A percentile compares a stretch with the other conserved stretches of the same genome.
Evolutionary conservation across 2,888 invertebrate species (phyloP).

Genomic region (Bombyx huttoni): DNA sequence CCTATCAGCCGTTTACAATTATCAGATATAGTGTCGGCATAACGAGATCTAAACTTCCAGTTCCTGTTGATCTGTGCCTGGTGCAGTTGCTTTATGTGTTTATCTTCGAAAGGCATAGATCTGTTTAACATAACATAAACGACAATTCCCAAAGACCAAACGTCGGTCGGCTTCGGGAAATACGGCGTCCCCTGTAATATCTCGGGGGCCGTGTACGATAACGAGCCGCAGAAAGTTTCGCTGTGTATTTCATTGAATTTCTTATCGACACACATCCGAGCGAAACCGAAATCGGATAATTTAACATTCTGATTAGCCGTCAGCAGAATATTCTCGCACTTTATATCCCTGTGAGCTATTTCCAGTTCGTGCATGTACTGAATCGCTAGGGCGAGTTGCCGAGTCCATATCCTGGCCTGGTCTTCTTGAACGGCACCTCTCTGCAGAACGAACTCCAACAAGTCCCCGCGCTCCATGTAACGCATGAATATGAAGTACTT

Average conservation of each 20-base stretch:
- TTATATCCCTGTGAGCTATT: constrained; percentile 85
- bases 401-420: constrained; percentile 79
- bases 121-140: constrained; percentile 87
- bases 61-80: constrained; percentile 70
- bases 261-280: constrained; percentile 62
- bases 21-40: constrained; percentile 68
- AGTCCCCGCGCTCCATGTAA: constrained; percentile 80
- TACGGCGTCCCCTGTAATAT: constrained; percentile 83
- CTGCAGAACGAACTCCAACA: constrained; percentile 79
- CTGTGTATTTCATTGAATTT: constrained; percentile 70
- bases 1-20: constrained; percentile 75
- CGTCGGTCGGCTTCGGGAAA: constrained; percentile 79
- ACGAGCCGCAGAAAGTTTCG: constrained; percentile 87
- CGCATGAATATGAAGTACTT: constrained; percentile 87
- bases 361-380: constrained; percentile 83
- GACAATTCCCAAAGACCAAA: constrained; percentile 87
- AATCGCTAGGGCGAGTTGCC: constrained; percentile 78
- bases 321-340: constrained; percentile 86
- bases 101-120: constrained; percentile 87
- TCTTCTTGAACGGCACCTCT: constrained; percentile 78
- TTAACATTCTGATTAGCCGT: constrained; percentile 83
- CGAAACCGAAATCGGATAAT: constrained; percentile 87
- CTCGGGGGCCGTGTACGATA: constrained; percentile 91
- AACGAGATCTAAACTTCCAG: constrained; percentile 80
- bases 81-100: constrained; percentile 79